Evolutionary conservation across 2,888 invertebrate species (phyloP).

Genomic region (Agrotis exclamationis): DNA sequence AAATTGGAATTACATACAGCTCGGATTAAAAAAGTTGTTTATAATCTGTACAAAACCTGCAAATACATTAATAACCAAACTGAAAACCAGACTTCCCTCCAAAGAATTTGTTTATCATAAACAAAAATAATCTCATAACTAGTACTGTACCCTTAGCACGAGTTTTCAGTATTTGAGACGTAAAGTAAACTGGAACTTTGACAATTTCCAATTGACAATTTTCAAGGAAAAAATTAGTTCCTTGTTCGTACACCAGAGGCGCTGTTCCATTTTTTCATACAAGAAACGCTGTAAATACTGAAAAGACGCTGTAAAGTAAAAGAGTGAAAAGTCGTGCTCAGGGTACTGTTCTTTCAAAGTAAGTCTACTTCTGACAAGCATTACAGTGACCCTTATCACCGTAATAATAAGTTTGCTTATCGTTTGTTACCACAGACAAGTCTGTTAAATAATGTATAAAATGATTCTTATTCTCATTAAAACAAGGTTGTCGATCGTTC

Average conservation of each 20-base stretch:
- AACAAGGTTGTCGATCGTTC: background rate
- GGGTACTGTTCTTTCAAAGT: background rate
- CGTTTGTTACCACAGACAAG: background rate
- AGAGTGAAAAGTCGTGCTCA: too few relatives aligned
- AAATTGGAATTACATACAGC: background rate
- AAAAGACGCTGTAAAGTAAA: too few relatives aligned
- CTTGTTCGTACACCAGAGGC: too few relatives aligned
- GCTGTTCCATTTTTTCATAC: too few relatives aligned
- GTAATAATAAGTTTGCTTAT: background rate
- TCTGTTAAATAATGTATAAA: background rate
- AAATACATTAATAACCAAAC: background rate
- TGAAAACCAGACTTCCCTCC: background rate
- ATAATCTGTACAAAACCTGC: background rate
- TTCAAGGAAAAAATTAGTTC: too few relatives aligned
- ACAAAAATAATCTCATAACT: constrained; percentile 30
- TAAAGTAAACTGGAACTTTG: too few relatives aligned
- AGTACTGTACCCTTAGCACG: too few relatives aligned
- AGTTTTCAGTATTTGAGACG: too few relatives aligned
- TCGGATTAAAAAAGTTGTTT: background rate
- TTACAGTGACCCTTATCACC: background rate
- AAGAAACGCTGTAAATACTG: too few relatives aligned
- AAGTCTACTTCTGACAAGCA: background rate
- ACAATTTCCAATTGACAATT: too few relatives aligned
- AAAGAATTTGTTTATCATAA: constrained; percentile 9
- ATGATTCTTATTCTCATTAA: background rate